These are phyloP conservation scores for Meloidogyne chitwoodi DNA, from an alignment of 1,140 invertebrate species.

Conservation along the genomic window DNA sequence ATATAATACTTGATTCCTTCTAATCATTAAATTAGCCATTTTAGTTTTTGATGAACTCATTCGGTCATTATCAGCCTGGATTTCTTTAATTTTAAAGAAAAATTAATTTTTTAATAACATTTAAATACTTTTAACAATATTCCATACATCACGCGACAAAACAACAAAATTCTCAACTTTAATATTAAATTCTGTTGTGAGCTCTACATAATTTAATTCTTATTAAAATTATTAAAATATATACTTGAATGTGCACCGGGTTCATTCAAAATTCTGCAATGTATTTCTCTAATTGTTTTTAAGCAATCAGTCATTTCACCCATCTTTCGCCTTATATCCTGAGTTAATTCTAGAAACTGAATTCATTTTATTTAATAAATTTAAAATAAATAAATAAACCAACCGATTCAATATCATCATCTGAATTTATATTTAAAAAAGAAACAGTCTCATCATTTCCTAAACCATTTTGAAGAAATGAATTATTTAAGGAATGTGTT, in stretches of 20 bases:
- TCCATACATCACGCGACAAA: constrained; percentile 15
- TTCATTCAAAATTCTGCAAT: constrained; percentile 30
- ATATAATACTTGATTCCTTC: constrained; percentile 34
- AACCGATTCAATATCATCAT: constrained; percentile 12
- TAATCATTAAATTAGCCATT: constrained; percentile 35
- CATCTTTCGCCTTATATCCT: constrained; percentile 16
- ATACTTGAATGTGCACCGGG: constrained; percentile 33
- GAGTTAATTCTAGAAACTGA: constrained; percentile 33
- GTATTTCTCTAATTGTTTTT: constrained; percentile 22
- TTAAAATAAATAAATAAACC: constrained; percentile 9
- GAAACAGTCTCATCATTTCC: not conserved
- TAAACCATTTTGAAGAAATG: not conserved
- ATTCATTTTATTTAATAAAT: constrained; percentile 6
- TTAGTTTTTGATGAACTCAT: constrained; percentile 1
- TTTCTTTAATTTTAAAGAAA: constrained; percentile 17
- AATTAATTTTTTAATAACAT: not conserved
- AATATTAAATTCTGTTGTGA: constrained; percentile 36
- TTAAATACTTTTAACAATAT: constrained; percentile 26
- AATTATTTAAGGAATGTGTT: not conserved
- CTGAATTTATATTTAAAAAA: constrained; percentile 3
- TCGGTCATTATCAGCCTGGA: constrained; percentile 28
- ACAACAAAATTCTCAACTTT: constrained; percentile 23
- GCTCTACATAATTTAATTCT: constrained; percentile 19
- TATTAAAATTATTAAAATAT: constrained; percentile 9
- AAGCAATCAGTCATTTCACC: constrained; percentile 25